Evolutionary conservation across 1,140 invertebrate species (phyloP).

Genomic region (Holotrichia oblita): DNA sequence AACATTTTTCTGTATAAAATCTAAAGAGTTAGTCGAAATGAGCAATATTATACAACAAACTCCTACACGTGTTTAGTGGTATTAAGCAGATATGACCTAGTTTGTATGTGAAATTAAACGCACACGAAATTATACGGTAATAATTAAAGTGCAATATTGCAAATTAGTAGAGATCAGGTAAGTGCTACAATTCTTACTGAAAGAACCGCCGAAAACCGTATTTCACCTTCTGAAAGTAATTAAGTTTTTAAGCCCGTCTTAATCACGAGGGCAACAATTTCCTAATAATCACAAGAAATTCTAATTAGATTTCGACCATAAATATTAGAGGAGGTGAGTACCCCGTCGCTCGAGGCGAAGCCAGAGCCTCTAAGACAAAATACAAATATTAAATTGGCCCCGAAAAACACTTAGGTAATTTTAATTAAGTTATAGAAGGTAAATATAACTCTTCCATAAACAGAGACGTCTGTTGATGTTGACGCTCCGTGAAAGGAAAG

Average conservation of each 20-base stretch:
- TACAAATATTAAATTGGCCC: slow-evolving; percentile 35
- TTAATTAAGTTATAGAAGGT: slow-evolving; percentile 34
- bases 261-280: slow-evolving; percentile 30
- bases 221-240: slow-evolving; percentile 33
- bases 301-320: slow-evolving; percentile 34
- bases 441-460: slow-evolving; percentile 31
- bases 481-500: neutral
- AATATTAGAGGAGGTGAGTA: slow-evolving; percentile 17
- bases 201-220: neutral
- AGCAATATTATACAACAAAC: too few species aligned
- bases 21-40: too few species aligned
- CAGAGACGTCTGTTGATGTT: slow-evolving; percentile 29
- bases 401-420: slow-evolving; percentile 33
- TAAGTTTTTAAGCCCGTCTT: slow-evolving; percentile 31
- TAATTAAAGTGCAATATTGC: slow-evolving; percentile 11
- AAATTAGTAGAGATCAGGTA: neutral
- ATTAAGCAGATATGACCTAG: too few species aligned
- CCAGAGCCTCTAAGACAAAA: slow-evolving; percentile 23
- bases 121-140: too few species aligned
- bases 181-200: neutral
- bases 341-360: neutral
- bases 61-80: too few species aligned
- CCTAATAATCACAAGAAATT: slow-evolving; percentile 36
- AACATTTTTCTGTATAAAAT: too few species aligned
- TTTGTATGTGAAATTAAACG: too few species aligned